phyloP scores from a whole-genome alignment of 2,888 invertebrate species.

The Lepidochrysops patricia region DNA sequence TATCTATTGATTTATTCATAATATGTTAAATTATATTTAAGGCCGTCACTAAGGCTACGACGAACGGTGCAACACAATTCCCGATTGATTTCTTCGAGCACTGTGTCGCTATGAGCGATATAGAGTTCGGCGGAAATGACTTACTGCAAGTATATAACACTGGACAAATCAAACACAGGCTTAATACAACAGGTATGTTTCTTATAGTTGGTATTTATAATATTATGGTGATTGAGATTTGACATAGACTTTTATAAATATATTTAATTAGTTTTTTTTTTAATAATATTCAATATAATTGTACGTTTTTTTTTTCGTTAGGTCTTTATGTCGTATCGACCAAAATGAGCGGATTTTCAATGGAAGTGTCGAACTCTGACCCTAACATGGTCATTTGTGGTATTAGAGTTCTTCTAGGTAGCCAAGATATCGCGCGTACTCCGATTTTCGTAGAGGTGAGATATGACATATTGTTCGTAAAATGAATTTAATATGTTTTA shows the following conservation, averaged over 20 bases:
- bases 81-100: conserved; percentile 98
- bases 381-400: conserved; percentile 92
- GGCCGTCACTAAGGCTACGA: conserved; percentile 56
- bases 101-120: conserved; percentile 91
- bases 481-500: too few relatives aligned
- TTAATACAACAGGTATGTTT: conserved; percentile 78
- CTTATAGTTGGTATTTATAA: too few relatives aligned
- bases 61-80: conserved; percentile 82
- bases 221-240: too few relatives aligned
- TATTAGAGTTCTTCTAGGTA: conserved; percentile 88
- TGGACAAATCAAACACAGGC: conserved; percentile 92
- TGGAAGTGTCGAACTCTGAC: conserved; percentile 92
- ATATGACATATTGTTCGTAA: too few relatives aligned
- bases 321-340: conserved; percentile 96
- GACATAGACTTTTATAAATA: too few relatives aligned
- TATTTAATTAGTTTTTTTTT: background rate
- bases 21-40: conserved; percentile 22
- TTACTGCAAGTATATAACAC: conserved; percentile 95
- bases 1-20: too few relatives aligned
- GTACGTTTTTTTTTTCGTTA: conserved; percentile 14
- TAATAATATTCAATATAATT: background rate
- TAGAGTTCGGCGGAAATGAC: conserved; percentile 96
- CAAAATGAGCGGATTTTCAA: conserved; percentile 89
- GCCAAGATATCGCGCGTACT: conserved; percentile 84
- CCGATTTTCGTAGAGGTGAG: conserved; percentile 86